A percentile compares a stretch with the other conserved stretches of the same genome.
phyloP scores from a whole-genome alignment of 2,797 vertebrate species.

The Cryptoprocta ferox region DNA sequence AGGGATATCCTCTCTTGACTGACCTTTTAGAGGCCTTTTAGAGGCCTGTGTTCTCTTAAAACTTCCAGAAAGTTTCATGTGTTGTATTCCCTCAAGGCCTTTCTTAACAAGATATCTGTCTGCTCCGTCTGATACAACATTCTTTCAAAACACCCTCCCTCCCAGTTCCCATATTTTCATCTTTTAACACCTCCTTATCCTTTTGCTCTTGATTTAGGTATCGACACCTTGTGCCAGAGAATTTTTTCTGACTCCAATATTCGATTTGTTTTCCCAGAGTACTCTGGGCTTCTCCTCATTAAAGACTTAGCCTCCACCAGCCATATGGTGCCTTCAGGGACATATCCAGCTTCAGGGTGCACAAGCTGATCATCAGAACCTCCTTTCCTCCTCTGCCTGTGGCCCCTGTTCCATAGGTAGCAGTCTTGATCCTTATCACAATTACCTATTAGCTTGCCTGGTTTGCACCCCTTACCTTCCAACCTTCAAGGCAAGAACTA shows the following conservation, averaged over 20 bases:
- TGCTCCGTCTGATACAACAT: not conserved
- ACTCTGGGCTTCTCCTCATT: not conserved
- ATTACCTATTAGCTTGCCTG: not conserved
- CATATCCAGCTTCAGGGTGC: not conserved
- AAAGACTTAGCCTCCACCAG: not conserved
- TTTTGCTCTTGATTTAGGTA: not conserved
- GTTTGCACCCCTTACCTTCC: not conserved
- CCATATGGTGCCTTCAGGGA: not conserved
- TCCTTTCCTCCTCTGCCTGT: not conserved
- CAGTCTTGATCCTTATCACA: not conserved
- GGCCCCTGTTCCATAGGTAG: not conserved
- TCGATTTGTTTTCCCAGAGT: not conserved
- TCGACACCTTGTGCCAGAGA: not conserved
- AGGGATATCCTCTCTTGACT: not conserved
- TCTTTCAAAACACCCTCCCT: not conserved
- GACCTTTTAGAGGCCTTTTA: not conserved
- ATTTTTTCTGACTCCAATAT: not conserved
- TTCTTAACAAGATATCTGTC: not conserved
- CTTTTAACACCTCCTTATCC: not conserved
- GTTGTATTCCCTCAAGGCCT: not conserved
- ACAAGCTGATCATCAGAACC: not conserved
- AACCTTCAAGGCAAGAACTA: not conserved
- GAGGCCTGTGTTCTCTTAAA: not conserved
- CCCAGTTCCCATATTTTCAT: not conserved
- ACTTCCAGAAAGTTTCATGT: not conserved